Percentiles rank a stretch among this genome's conserved stretches.
Conservation (phyloP, 2,797 vertebrate species). For the Myripristis jacobus region DNA sequence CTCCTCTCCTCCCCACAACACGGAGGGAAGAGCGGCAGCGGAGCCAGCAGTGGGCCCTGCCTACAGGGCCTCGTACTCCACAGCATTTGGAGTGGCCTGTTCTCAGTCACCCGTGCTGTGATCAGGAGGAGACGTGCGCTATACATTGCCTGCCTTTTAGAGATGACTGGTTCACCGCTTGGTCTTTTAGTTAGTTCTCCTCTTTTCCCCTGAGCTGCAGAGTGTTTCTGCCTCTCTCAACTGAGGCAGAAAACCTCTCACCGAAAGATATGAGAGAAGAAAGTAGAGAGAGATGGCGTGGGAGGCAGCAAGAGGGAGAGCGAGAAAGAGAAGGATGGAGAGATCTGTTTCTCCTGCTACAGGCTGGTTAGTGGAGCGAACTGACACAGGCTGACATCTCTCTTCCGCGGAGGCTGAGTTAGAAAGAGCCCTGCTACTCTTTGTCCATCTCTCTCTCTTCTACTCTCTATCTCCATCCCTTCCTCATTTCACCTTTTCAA, state of each 20-base stretch:
- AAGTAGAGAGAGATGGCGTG: constrained; percentile 68
- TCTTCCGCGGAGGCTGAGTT: constrained; percentile 73
- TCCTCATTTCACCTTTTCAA: constrained; percentile 47
- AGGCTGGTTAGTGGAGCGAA: constrained; percentile 79
- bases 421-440: constrained; percentile 70
- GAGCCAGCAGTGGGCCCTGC: constrained; percentile 46
- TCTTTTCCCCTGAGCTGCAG: constrained; percentile 70
- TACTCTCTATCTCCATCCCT: constrained; percentile 36
- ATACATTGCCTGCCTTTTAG: constrained; percentile 57
- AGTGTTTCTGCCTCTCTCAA: constrained; percentile 69
- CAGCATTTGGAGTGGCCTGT: constrained; percentile 51
- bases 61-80: constrained; percentile 54
- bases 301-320: constrained; percentile 59
- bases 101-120: constrained; percentile 61
- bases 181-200: constrained; percentile 67
- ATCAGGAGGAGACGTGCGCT: constrained; percentile 66
- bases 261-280: constrained; percentile 68
- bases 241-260: constrained; percentile 76
- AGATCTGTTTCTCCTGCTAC: constrained; percentile 75
- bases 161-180: constrained; percentile 69
- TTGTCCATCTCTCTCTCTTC: constrained; percentile 60
- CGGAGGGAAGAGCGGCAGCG: constrained; percentile 46
- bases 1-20: constrained; percentile 55
- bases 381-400: constrained; percentile 82
- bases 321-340: constrained; percentile 58